A percentile compares a stretch with the other conserved stretches of the same genome.
phyloP scores from a whole-genome alignment of 2,888 invertebrate species.

The Pseudococcus viburni region DNA sequence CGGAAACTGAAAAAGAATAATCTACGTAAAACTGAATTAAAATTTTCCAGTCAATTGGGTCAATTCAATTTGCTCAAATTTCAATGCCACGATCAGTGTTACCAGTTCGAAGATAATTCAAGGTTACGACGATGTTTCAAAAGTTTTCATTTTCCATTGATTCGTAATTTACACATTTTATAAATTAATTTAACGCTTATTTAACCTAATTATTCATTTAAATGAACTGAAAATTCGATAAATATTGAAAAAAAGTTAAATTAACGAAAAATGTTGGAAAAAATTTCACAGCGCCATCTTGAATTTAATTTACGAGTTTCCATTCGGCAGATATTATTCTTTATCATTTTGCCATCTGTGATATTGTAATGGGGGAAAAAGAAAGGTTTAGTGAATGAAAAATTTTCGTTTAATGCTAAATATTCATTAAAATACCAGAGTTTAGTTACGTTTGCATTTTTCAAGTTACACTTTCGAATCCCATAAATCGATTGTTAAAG shows the following conservation, averaged over 20 bases:
- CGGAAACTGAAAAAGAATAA: too few species aligned
- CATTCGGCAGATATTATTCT: background rate
- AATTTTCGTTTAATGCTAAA: conserved; percentile 29
- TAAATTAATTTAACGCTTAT: background rate
- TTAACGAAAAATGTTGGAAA: background rate
- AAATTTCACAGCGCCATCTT: conserved; percentile 6
- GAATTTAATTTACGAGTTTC: background rate
- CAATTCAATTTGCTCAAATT: background rate
- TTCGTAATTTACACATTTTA: background rate
- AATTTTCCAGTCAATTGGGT: background rate
- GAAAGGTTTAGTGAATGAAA: conserved; percentile 50
- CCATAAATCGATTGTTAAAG: background rate
- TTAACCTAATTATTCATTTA: background rate
- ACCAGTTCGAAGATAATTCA: background rate
- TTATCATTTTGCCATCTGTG: conserved; percentile 49
- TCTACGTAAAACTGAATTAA: background rate
- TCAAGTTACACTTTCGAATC: background rate
- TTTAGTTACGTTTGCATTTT: background rate
- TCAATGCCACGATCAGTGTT: conserved; percentile 24
- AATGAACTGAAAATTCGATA: background rate
- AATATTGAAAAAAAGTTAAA: background rate
- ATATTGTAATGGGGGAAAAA: conserved; percentile 44
- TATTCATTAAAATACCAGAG: conserved; percentile 9
- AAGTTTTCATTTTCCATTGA: background rate
- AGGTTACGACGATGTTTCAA: background rate